Evolutionary conservation across 2,113 vertebrate genomes (phyloP).

Genomic region (Aptenodytes patagonicus): DNA sequence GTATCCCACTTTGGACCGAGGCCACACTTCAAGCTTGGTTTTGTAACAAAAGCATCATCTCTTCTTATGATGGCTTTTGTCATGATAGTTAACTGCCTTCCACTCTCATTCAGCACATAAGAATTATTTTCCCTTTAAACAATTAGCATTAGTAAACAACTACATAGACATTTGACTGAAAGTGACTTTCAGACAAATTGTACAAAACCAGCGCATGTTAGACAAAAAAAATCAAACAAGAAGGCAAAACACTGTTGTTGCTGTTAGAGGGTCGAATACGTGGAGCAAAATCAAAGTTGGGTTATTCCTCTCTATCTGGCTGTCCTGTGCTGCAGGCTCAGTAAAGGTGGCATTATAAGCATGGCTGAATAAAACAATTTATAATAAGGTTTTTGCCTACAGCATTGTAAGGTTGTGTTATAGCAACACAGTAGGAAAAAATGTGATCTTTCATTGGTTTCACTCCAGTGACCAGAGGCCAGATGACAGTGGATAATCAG

Average conservation of each 20-base stretch:
- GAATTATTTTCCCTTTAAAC: background rate
- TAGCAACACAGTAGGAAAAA: slow-evolving; percentile 32
- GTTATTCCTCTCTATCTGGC: background rate
- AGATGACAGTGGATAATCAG: slow-evolving; percentile 33
- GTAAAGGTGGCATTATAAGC: background rate
- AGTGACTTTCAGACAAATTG: background rate
- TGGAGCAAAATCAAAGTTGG: background rate
- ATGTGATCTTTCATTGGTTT: slow-evolving; percentile 32
- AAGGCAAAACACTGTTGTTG: background rate
- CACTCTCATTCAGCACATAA: background rate
- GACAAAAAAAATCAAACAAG: background rate
- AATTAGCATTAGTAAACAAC: background rate
- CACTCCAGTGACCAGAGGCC: background rate
- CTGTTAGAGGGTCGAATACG: fast-evolving
- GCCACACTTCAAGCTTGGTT: background rate
- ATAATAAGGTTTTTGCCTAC: slow-evolving; percentile 28
- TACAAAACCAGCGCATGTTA: background rate
- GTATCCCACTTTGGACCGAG: background rate
- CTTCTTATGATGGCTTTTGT: background rate
- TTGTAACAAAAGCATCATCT: slow-evolving; percentile 7
- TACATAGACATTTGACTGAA: background rate
- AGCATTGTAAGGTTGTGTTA: background rate
- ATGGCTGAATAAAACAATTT: slow-evolving; percentile 27
- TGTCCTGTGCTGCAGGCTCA: background rate
- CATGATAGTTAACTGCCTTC: background rate